Evolutionary conservation across 2,113 vertebrate species (phyloP).

Genomic region (Thryonomys swinderianus): DNA sequence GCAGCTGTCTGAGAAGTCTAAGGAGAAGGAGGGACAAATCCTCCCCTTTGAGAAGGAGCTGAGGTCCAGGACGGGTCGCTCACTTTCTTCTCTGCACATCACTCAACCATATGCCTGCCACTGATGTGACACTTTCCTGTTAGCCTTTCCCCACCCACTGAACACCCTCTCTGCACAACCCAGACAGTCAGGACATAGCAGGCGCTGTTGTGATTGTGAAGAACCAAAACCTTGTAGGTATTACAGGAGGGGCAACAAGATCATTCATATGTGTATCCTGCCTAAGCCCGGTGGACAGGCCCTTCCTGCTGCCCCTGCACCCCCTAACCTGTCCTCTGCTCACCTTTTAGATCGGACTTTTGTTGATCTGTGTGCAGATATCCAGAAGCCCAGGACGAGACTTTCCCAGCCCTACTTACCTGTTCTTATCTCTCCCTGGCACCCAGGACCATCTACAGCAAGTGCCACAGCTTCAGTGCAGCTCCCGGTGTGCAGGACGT

Average conservation of each 20-base stretch:
- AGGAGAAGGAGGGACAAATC: neutral
- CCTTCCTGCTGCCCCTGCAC: fast-evolving
- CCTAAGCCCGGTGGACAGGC: too few relatives aligned
- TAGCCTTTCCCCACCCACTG: neutral
- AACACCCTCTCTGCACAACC: neutral
- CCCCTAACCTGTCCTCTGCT: neutral
- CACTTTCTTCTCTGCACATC: neutral
- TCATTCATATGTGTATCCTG: fast-evolving
- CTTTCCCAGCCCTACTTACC: neutral
- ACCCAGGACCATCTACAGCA: neutral
- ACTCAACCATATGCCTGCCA: fast-evolving
- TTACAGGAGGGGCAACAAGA: neutral
- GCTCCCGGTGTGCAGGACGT: neutral
- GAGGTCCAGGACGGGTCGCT: fast-evolving
- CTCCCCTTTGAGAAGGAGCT: neutral
- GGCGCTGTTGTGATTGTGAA: neutral
- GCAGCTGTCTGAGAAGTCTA: neutral
- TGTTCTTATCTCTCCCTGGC: neutral
- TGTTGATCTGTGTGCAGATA: neutral
- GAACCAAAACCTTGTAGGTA: neutral
- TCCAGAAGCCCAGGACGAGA: too few relatives aligned
- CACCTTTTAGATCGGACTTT: neutral
- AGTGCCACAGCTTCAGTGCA: neutral
- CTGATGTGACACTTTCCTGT: neutral
- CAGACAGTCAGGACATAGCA: neutral